Percentiles rank a stretch among this genome's conserved stretches.
These are phyloP conservation scores for Noctua pronuba DNA, from an alignment of 2,888 invertebrate genomes.

Conservation along the genomic window DNA sequence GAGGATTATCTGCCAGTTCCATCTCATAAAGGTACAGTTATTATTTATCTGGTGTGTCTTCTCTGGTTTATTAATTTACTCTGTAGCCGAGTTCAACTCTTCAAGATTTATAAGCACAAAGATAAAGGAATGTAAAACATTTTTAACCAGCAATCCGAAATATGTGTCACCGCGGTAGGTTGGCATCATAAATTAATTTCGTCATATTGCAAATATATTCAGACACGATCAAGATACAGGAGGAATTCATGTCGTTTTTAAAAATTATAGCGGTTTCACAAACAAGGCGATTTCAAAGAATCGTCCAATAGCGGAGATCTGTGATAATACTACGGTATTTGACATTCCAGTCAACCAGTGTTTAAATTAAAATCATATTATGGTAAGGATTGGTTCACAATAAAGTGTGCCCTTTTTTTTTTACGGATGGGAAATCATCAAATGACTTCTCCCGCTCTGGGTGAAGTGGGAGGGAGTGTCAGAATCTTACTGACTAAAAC, in stretches of 20 bases:
- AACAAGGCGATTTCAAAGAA: conserved; percentile 60
- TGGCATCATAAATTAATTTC: conserved; percentile 38
- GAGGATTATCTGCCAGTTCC: not conserved
- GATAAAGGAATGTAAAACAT: conserved; percentile 28
- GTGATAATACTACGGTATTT: conserved; percentile 60
- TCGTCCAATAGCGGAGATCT: conserved; percentile 52
- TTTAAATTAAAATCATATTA: conserved; percentile 18
- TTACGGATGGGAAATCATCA: too few relatives aligned
- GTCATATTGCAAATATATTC: conserved; percentile 58
- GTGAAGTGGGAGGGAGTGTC: too few relatives aligned
- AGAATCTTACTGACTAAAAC: too few relatives aligned
- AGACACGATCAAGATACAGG: conserved; percentile 57
- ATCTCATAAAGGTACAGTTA: not conserved
- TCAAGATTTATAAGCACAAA: not conserved
- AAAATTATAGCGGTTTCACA: conserved; percentile 48
- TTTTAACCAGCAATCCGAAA: conserved; percentile 18
- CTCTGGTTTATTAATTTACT: not conserved
- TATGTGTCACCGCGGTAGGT: conserved; percentile 35
- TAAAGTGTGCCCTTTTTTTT: too few relatives aligned
- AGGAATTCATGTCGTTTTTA: conserved; percentile 59
- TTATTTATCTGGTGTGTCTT: not conserved
- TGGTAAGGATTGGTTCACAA: conserved; percentile 4
- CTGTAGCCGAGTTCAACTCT: not conserved
- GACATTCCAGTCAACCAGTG: conserved; percentile 57
- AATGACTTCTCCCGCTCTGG: too few relatives aligned